A percentile compares a stretch with the other conserved stretches of the same genome.
Evolutionary conservation across 2,113 vertebrate species (phyloP).

Genomic region (Chionis minor): DNA sequence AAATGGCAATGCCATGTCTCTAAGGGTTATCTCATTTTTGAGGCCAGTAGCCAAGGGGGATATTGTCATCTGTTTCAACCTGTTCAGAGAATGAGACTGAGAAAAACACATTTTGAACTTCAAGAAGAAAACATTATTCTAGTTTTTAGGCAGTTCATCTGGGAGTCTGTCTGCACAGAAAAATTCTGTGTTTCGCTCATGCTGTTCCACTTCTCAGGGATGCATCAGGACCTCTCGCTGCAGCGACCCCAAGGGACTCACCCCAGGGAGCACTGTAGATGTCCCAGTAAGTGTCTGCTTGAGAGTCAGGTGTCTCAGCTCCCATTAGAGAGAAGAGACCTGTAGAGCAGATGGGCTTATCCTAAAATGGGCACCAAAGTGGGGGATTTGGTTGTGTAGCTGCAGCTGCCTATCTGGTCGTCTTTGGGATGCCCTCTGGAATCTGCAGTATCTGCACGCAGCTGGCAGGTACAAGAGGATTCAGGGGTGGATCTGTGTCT

Average conservation of each 20-base stretch:
- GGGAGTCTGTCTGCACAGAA: neutral
- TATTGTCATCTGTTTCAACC: conserved; percentile 31
- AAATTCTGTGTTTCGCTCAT: neutral
- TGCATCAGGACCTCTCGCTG: accelerated
- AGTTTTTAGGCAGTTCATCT: neutral
- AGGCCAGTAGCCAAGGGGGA: conserved; percentile 13
- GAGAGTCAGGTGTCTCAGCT: neutral
- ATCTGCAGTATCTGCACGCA: neutral
- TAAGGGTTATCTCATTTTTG: conserved; percentile 15
- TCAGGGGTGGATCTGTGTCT: neutral
- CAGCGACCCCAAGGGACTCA: accelerated
- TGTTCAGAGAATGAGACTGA: neutral
- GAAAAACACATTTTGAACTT: conserved; percentile 12
- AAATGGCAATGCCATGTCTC: conserved; percentile 4
- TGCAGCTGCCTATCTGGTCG: neutral
- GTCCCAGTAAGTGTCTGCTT: neutral
- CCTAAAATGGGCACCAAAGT: neutral
- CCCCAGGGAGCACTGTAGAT: neutral
- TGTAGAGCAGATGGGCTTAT: neutral
- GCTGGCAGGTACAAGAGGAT: neutral
- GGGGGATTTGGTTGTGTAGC: neutral
- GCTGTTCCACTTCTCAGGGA: neutral
- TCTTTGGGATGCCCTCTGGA: neutral
- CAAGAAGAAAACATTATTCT: neutral
- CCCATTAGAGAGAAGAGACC: neutral